Evolutionary conservation across 2,113 vertebrate species (phyloP).

Genomic region (Dromaius novaehollandiae): DNA sequence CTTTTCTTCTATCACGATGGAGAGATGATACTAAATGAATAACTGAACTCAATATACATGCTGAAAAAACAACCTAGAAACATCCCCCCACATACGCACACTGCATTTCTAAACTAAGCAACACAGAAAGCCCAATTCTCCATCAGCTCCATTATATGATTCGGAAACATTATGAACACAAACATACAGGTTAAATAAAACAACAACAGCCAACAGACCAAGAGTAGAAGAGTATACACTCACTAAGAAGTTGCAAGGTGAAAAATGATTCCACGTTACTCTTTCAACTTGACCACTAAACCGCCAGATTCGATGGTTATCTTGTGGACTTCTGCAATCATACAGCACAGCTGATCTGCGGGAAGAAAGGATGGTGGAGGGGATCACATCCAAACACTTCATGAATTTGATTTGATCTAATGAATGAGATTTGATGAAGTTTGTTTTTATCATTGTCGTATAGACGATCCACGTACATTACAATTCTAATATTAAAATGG

Average conservation of each 20-base stretch:
- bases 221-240: background rate
- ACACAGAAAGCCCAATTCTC: background rate
- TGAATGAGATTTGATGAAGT: background rate
- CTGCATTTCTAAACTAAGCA: background rate
- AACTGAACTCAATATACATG: background rate
- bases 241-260: slow-evolving; percentile 93
- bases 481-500: background rate
- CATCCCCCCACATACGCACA: background rate
- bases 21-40: background rate
- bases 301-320: slow-evolving; percentile 86
- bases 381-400: background rate
- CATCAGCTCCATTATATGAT: background rate
- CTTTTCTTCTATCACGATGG: background rate
- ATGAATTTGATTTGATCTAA: no score
- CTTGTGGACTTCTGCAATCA: slow-evolving; percentile 91
- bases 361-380: background rate
- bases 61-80: background rate
- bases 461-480: background rate
- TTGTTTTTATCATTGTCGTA: background rate
- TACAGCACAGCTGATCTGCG: slow-evolving; percentile 88
- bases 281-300: slow-evolving; percentile 97
- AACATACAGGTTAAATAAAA: background rate
- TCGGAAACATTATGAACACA: background rate
- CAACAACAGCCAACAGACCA: background rate
- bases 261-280: slow-evolving; percentile 93